Base-by-base conservation (phyloP, 2,797 vertebrate genomes). In the Acanthopagrus latus region DNA sequence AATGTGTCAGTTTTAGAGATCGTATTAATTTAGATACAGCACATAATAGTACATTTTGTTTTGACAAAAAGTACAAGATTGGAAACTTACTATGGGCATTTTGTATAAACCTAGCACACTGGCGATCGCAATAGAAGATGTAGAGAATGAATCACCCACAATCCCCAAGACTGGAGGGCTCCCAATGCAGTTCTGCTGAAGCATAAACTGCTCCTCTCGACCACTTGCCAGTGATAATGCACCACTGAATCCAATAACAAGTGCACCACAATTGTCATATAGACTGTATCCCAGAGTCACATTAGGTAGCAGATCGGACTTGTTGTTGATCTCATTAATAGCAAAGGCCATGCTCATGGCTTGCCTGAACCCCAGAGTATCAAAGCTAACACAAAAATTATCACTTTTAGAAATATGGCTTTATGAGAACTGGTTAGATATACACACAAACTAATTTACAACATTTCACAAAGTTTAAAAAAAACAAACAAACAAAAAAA, bases 291-390 rank as follows among this genome's bases (percentile, higher is more conserved):
- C 93, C 16, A 95, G 86, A 29, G 90, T 94, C 58, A 94, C 60
- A 74, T 94, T 92, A 7, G 93, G 93, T 7, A 95, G 88, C 55
- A 95, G 75, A n/a, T 77, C 57, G 0, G 89, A 64, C 81, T 91
- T 89, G 21, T 59, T 92, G 86, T 95, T 95, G 69, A 95, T 93
- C 69, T 94, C 93, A 46, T 95, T 84, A 51, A 94, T 88, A 16
- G 91, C 86, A 80, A 93, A 95, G 38, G 82, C 90, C 93, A 95
- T 94, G 17, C 91, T 90, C 82, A 88, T 83, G 21, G 88, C 93
- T 44, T 88, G 87, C 33, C 89, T 86, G 65, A 92, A 94, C 5
- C 84, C 89, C 62, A 78, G 60, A 68, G 81, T 69, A 46, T 91
- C 82, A 80, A 94, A 89, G 20, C 93, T 94, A 44, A 13, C 11